A percentile compares a stretch with the other conserved stretches of the same genome.
Evolutionary conservation across 2,888 invertebrate genomes (phyloP).

Genomic region (Deroplatys truncata): DNA sequence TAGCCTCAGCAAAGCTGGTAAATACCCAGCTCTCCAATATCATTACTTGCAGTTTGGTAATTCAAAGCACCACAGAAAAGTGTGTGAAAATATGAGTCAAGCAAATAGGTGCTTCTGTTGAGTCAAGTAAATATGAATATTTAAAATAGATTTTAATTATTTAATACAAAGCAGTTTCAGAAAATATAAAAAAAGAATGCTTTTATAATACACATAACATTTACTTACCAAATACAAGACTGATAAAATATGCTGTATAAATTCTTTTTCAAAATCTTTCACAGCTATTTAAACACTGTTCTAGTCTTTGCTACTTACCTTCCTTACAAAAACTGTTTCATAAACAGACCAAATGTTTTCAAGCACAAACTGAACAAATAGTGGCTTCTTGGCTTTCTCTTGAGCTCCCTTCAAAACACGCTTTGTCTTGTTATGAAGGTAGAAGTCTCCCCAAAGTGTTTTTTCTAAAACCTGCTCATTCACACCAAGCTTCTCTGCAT

Average conservation of each 20-base stretch:
- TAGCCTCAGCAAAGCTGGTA: no score
- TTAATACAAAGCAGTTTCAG: no score
- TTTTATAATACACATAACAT: no score
- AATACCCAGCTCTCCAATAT: no score
- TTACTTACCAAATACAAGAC: no score
- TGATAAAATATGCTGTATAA: not conserved
- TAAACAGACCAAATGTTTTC: slow-evolving; percentile 91
- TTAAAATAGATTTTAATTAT: no score
- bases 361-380: slow-evolving; percentile 88
- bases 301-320: slow-evolving; percentile 41
- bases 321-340: slow-evolving; percentile 70
- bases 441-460: slow-evolving; percentile 94
- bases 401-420: slow-evolving; percentile 82
- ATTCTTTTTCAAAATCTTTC: not conserved
- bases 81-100: no score
- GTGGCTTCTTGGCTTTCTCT: slow-evolving; percentile 85
- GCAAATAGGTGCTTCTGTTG: no score
- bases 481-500: slow-evolving; percentile 69
- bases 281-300: not conserved
- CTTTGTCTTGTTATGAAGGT: slow-evolving; percentile 78
- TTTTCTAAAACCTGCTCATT: slow-evolving; percentile 66
- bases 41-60: no score
- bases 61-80: no score
- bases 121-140: no score
- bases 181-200: no score